Conservation (phyloP, 2,113 vertebrate genomes). For the Campylorhamphus procurvoides region DNA sequence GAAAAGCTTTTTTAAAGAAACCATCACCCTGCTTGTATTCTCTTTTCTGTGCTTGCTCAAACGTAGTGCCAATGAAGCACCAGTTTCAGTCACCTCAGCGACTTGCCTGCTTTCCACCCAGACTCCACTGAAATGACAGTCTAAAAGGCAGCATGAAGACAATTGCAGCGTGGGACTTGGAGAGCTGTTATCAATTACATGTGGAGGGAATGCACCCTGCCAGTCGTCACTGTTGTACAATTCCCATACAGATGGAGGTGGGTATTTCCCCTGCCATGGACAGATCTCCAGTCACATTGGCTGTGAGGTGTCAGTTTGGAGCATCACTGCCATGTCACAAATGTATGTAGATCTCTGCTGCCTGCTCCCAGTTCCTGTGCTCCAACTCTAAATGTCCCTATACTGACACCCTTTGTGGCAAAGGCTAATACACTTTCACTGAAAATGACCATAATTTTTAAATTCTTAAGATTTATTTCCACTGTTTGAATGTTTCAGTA, state of each 20-base stretch:
- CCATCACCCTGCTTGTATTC: not conserved
- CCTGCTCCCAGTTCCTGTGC: not conserved
- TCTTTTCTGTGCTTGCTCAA: not conserved
- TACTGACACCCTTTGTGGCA: not conserved
- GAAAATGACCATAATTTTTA: not conserved
- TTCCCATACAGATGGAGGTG: not conserved
- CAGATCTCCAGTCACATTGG: not conserved
- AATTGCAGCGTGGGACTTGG: not conserved
- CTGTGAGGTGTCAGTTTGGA: not conserved
- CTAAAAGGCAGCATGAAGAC: not conserved
- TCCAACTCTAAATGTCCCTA: not conserved
- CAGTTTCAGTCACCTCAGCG: not conserved
- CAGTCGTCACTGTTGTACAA: not conserved
- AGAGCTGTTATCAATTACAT: not conserved
- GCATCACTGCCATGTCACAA: not conserved
- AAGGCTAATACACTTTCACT: not conserved
- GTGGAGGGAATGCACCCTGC: not conserved
- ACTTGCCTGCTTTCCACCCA: not conserved
- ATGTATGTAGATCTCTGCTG: not conserved
- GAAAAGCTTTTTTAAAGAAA: slow-evolving; percentile 46
- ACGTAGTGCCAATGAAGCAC: not conserved
- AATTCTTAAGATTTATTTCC: not conserved
- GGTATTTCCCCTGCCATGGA: not conserved
- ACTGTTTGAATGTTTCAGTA: not conserved
- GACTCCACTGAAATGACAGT: not conserved